These are phyloP conservation scores for Lasius platythorax DNA, from an alignment of 2,888 invertebrate genomes.

Conservation along the genomic window DNA sequence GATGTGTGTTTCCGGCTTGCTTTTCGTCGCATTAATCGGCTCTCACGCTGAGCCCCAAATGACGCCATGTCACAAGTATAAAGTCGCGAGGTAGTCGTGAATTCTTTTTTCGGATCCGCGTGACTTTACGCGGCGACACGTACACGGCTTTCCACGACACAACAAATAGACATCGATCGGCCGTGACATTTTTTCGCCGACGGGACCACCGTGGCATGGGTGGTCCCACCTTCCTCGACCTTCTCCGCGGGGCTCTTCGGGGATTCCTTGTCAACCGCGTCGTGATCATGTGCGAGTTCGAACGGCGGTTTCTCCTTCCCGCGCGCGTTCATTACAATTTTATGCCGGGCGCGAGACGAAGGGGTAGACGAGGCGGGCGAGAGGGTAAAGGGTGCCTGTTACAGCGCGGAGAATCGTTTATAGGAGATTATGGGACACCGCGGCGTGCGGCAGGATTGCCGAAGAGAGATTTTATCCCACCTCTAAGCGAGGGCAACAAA, in stretches of 20 bases:
- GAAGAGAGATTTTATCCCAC: constrained; percentile 80
- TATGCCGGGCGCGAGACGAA: constrained; percentile 58
- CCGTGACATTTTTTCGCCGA: constrained; percentile 66
- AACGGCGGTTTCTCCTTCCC: constrained; percentile 32
- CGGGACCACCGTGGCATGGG: constrained; percentile 65
- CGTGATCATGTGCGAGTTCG: constrained; percentile 10
- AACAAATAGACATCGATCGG: constrained; percentile 64
- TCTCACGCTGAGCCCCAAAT: constrained; percentile 31
- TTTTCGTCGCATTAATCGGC: constrained; percentile 38
- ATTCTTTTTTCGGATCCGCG: constrained; percentile 2
- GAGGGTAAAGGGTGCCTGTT: constrained; percentile 67
- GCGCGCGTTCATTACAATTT: constrained; percentile 71
- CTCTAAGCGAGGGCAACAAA: constrained; percentile 79
- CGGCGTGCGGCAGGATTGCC: constrained; percentile 70
- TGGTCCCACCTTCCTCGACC: constrained; percentile 65
- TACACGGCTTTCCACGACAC: constrained; percentile 64
- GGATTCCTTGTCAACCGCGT: constrained; percentile 4
- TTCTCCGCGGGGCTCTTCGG: constrained; percentile 69
- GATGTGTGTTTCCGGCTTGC: constrained; percentile 30
- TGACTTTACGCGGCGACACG: constrained; percentile 61
- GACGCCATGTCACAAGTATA: constrained; percentile 12
- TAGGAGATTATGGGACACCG: constrained; percentile 77
- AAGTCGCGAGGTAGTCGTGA: constrained; percentile 34
- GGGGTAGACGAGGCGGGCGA: neutral
- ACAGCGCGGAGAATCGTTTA: constrained; percentile 70